phyloP scores from a whole-genome alignment of 2,797 vertebrate species.

The Anas bahamensis region DNA sequence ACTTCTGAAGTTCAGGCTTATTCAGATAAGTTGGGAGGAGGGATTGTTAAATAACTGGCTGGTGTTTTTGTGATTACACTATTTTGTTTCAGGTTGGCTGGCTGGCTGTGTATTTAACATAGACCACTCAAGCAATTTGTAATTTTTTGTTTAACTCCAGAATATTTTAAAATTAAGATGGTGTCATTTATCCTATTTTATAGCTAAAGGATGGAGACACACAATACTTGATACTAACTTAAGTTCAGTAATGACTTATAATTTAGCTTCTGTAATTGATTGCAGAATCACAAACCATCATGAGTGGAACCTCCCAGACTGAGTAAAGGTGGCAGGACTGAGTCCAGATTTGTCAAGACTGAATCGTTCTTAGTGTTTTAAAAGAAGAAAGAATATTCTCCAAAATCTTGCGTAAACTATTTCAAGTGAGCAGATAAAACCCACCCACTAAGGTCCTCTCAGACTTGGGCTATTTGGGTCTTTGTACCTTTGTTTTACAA shows the following conservation, averaged over 20 bases:
- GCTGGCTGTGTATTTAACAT: not conserved
- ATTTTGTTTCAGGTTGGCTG: not conserved
- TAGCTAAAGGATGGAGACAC: not conserved
- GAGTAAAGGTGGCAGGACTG: not conserved
- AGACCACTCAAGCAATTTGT: not conserved
- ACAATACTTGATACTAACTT: not conserved
- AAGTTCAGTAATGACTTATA: not conserved
- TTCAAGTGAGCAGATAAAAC: not conserved
- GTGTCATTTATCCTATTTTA: not conserved
- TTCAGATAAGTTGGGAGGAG: not conserved
- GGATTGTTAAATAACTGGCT: not conserved
- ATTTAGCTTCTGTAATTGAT: not conserved
- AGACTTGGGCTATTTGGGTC: not conserved
- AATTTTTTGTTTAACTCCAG: not conserved
- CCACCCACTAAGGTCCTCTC: not conserved
- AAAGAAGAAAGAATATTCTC: not conserved
- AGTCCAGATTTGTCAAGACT: not conserved
- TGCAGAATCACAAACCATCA: not conserved
- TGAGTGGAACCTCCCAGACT: not conserved
- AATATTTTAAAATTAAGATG: not conserved
- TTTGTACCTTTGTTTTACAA: not conserved
- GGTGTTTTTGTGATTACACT: not conserved
- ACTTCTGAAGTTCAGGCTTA: slow-evolving; percentile 1
- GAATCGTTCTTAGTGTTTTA: not conserved
- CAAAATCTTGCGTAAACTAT: not conserved